Evolutionary conservation across 2,113 vertebrate species (phyloP).

Genomic region (Gnathonemus longibarbis): DNA sequence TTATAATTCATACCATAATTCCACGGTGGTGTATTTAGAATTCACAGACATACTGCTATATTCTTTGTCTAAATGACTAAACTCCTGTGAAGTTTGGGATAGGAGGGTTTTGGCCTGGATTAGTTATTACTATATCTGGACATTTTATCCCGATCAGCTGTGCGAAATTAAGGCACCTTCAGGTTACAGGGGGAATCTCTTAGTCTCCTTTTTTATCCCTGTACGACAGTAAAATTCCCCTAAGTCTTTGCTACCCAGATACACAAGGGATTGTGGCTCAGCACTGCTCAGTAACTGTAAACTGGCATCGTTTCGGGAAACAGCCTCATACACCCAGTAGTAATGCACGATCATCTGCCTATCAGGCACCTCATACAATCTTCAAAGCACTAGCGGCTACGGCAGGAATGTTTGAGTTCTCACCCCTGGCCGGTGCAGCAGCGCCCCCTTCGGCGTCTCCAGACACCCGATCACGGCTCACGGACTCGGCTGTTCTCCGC

Average conservation of each 20-base stretch:
- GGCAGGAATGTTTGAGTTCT: background rate
- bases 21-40: background rate
- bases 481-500: constrained; percentile 34
- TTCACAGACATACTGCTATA: background rate
- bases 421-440: constrained; percentile 32
- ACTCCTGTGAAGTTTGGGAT: background rate
- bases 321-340: background rate
- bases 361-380: background rate
- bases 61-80: background rate
- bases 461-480: constrained; percentile 55
- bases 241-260: background rate
- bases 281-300: background rate
- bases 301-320: background rate
- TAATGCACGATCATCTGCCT: background rate
- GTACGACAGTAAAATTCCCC: background rate
- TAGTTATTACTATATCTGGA: background rate
- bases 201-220: background rate
- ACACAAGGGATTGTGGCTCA: background rate
- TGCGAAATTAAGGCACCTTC: background rate
- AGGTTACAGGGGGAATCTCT: background rate
- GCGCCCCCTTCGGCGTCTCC: constrained; percentile 23
- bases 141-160: background rate
- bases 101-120: background rate
- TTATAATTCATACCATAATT: background rate
- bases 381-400: background rate